Percentiles rank a stretch among this genome's conserved stretches.
Conservation (phyloP, 2,797 vertebrate genomes). For the Haliaeetus vocifer region DNA sequence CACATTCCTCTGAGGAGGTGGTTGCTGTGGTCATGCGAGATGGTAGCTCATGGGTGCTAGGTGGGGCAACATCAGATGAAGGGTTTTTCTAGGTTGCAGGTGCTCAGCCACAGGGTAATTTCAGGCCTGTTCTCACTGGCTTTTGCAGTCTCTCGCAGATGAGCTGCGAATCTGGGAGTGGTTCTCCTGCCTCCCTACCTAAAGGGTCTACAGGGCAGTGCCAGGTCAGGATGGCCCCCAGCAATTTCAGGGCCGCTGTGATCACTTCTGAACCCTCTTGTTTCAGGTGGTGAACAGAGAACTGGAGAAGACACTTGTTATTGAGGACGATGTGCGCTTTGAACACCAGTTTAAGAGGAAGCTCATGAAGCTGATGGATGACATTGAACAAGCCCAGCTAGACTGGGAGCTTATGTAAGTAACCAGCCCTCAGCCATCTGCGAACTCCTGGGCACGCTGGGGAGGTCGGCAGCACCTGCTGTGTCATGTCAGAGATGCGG, state of each 20-base stretch:
- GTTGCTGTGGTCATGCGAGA: background rate
- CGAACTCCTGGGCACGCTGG: rapidly evolving
- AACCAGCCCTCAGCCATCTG: background rate
- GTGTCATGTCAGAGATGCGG: background rate
- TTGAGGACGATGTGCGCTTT: constrained; percentile 95
- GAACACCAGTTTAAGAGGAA: constrained; percentile 90
- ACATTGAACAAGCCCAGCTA: constrained; percentile 80
- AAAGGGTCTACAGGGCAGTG: background rate
- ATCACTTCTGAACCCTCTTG: background rate
- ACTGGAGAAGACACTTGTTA: constrained; percentile 84
- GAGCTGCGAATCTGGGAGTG: background rate
- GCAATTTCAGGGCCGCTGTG: background rate
- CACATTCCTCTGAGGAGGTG: background rate
- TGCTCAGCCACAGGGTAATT: background rate
- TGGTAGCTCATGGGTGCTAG: background rate
- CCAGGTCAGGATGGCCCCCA: background rate
- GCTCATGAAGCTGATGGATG: constrained; percentile 85
- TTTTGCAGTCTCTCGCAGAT: background rate
- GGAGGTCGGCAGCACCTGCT: background rate
- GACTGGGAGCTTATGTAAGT: constrained; percentile 97
- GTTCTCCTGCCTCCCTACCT: background rate
- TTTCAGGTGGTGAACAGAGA: constrained; percentile 83
- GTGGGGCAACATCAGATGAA: background rate
- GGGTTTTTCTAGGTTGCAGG: background rate
- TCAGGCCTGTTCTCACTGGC: background rate